A percentile compares a stretch with the other conserved stretches of the same genome.
These are phyloP conservation scores for Galaxea fascicularis DNA, from an alignment of 92 coral and sea anemone genomes.

Conservation along the genomic window DNA sequence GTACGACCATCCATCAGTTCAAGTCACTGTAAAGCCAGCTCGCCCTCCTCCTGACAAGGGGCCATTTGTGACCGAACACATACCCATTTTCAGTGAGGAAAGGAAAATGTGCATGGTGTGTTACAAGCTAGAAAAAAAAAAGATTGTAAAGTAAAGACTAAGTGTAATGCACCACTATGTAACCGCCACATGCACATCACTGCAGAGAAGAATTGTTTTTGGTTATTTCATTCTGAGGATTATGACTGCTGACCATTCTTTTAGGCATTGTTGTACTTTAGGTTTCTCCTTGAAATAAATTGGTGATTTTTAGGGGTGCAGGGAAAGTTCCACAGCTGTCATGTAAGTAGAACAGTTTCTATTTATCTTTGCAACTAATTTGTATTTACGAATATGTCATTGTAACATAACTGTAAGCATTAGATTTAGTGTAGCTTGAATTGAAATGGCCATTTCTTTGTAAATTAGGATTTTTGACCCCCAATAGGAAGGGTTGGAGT, in stretches of 20 bases:
- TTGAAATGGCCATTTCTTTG: too few species aligned
- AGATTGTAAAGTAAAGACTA: constrained; percentile 27
- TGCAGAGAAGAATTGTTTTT: constrained; percentile 39
- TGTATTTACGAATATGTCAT: background rate
- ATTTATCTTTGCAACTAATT: background rate
- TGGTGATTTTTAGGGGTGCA: constrained; percentile 3
- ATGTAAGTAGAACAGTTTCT: background rate
- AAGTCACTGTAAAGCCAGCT: constrained; percentile 2
- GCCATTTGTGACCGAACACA: constrained; percentile 15
- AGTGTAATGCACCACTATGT: constrained; percentile 43
- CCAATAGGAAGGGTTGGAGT: too few species aligned
- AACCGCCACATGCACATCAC: constrained; percentile 39
- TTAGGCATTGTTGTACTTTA: background rate
- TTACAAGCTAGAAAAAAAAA: constrained; percentile 23
- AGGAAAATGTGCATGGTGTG: constrained; percentile 36
- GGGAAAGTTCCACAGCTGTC: background rate
- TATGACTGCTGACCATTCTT: background rate
- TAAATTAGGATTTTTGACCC: too few species aligned
- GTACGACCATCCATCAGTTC: constrained; percentile 41
- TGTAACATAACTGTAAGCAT: background rate
- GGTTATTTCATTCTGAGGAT: constrained; percentile 41
- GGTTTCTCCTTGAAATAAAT: background rate
- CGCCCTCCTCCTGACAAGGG: constrained; percentile 17
- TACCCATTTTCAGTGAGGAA: constrained; percentile 10
- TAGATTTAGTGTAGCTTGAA: too few species aligned